Evolutionary conservation across 30 jellyfish, hydroid and myxozoan species (phyloP).

Genomic region (Mastigias papua): DNA sequence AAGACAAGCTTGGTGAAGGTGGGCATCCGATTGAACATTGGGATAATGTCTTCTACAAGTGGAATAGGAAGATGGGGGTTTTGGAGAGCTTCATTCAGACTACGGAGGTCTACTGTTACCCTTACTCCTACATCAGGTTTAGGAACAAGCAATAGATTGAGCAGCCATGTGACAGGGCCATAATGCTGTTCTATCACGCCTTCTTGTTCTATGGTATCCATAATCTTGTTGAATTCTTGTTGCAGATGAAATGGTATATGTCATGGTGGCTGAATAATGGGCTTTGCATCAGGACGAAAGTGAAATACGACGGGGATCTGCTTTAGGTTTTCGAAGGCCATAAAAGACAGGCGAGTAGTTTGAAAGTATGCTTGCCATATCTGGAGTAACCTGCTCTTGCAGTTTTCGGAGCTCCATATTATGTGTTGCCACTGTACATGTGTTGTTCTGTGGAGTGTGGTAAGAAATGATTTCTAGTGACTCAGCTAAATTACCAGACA

Average conservation of each 20-base stretch:
- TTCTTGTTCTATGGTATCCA: constrained; percentile 15
- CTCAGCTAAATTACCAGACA: not conserved
- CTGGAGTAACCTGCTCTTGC: not conserved
- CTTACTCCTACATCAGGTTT: constrained; percentile 70
- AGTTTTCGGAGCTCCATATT: too few species aligned
- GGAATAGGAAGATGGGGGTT: constrained; percentile 64
- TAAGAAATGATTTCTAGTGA: not conserved
- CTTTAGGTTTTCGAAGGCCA: not conserved
- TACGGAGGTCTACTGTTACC: constrained; percentile 63
- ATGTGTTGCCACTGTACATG: not conserved
- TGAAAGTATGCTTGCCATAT: too few species aligned
- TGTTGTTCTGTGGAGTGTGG: not conserved
- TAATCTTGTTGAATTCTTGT: not conserved
- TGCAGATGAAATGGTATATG: not conserved
- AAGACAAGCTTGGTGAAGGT: constrained; percentile 54
- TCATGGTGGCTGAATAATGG: not conserved
- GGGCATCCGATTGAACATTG: too few species aligned
- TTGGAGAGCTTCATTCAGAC: constrained; percentile 38
- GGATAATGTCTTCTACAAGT: constrained; percentile 48
- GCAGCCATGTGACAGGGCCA: constrained; percentile 79
- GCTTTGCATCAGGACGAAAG: not conserved
- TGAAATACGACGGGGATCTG: not conserved
- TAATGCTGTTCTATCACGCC: constrained; percentile 54
- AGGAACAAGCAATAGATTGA: constrained; percentile 70
- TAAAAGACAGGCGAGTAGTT: too few species aligned